These are phyloP conservation scores for Mercenaria mercenaria DNA, from an alignment of 1,140 invertebrate species.

Conservation along the genomic window DNA sequence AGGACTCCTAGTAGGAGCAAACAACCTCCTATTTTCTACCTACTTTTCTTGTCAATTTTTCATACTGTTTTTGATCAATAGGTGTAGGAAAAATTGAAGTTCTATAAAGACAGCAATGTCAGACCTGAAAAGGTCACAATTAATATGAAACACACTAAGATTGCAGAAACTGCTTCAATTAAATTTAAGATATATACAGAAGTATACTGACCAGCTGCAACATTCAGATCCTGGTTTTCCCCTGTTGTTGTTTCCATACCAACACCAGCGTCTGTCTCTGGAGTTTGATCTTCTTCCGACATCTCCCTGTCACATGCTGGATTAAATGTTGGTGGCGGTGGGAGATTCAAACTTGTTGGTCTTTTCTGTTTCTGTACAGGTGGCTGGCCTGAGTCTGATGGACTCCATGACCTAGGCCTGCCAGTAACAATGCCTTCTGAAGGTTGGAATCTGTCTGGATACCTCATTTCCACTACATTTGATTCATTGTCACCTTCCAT, in stretches of 20 bases:
- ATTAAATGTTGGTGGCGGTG: constrained; percentile 68
- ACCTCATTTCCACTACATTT: constrained; percentile 40
- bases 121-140: too few species aligned
- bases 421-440: constrained; percentile 15
- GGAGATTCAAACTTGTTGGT: constrained; percentile 83
- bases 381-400: constrained; percentile 52
- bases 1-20: too few species aligned
- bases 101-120: too few species aligned
- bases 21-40: too few species aligned
- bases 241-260: not conserved
- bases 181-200: too few species aligned
- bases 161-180: too few species aligned
- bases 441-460: constrained; percentile 15
- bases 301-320: not conserved
- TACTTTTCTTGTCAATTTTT: too few species aligned
- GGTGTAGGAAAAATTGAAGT: too few species aligned
- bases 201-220: not conserved
- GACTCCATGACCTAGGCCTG: constrained; percentile 75
- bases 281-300: constrained; percentile 19
- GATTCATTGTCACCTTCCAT: constrained; percentile 16
- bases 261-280: constrained; percentile 1
- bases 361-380: constrained; percentile 76
- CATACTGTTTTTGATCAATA: too few species aligned
- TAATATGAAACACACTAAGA: too few species aligned
- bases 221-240: not conserved